These are phyloP conservation scores for Drosophila prolongata DNA, from an alignment of 2,888 invertebrate species.

Conservation along the genomic window DNA sequence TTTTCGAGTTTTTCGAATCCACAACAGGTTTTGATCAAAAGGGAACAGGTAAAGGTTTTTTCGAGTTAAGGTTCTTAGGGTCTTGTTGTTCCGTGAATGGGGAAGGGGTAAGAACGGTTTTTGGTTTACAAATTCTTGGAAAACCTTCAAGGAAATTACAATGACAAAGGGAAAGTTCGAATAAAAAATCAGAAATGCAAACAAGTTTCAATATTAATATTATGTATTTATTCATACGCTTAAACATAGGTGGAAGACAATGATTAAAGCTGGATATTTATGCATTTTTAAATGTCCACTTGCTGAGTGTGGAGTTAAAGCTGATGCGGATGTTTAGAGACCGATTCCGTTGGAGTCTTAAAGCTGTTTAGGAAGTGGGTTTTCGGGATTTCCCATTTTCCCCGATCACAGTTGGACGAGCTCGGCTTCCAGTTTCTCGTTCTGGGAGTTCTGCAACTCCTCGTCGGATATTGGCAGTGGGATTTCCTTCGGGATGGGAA, in stretches of 20 bases:
- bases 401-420: slow-evolving; percentile 39
- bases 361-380: slow-evolving; percentile 36
- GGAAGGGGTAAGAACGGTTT: slow-evolving; percentile 38
- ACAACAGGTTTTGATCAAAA: slow-evolving; percentile 62
- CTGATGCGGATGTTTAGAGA: slow-evolving; percentile 53
- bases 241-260: slow-evolving; percentile 49
- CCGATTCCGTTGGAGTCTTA: slow-evolving; percentile 43
- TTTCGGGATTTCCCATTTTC: slow-evolving; percentile 8
- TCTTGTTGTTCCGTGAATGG: slow-evolving; percentile 7
- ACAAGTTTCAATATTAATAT: slow-evolving; percentile 31
- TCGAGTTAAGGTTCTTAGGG: slow-evolving; percentile 37
- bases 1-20: slow-evolving; percentile 33
- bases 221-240: slow-evolving; percentile 34
- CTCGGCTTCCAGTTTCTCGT: slow-evolving; percentile 60
- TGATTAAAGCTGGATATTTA: slow-evolving; percentile 41
- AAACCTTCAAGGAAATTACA: slow-evolving; percentile 35
- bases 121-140: slow-evolving; percentile 41
- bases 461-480: slow-evolving; percentile 41
- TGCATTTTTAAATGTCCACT: slow-evolving; percentile 22
- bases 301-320: slow-evolving; percentile 33
- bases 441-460: slow-evolving; percentile 62
- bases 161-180: slow-evolving; percentile 40
- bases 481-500: neutral
- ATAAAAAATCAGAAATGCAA: slow-evolving; percentile 23
- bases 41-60: slow-evolving; percentile 60